phyloP scores from a whole-genome alignment of 2,797 vertebrate genomes.

The Protonibea diacanthus region DNA sequence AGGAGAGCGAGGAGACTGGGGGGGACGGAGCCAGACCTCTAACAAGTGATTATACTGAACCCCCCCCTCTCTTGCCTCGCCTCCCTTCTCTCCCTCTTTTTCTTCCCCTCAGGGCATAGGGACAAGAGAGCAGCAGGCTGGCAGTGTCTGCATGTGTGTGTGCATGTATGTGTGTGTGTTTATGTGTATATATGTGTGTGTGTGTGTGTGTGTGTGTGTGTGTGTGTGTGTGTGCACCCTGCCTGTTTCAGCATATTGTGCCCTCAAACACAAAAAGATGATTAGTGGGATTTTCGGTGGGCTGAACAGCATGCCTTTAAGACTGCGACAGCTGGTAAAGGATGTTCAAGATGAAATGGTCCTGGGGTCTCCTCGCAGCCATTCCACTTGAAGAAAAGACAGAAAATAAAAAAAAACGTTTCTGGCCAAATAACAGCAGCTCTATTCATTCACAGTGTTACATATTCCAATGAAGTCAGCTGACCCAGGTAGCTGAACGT shows the following conservation, averaged over 20 bases:
- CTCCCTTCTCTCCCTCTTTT: slow-evolving; percentile 42
- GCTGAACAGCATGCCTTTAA: slow-evolving; percentile 86
- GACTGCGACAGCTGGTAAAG: slow-evolving; percentile 86
- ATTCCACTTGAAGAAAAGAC: slow-evolving; percentile 79
- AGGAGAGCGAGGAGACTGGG: slow-evolving; percentile 49
- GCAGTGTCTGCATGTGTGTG: slow-evolving; percentile 71
- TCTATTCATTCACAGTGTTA: slow-evolving; percentile 37
- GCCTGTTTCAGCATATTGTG: slow-evolving; percentile 87
- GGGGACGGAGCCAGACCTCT: slow-evolving; percentile 79
- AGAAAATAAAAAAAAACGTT: slow-evolving; percentile 69
- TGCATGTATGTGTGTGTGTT: slow-evolving; percentile 42
- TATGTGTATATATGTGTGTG: slow-evolving; percentile 31
- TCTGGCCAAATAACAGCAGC: slow-evolving; percentile 44
- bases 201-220: slow-evolving; percentile 47
- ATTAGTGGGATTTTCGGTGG: slow-evolving; percentile 86
- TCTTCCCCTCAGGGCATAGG: slow-evolving; percentile 82
- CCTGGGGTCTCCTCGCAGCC: slow-evolving; percentile 81
- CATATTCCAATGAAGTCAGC: slow-evolving; percentile 65
- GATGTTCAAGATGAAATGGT: slow-evolving; percentile 83
- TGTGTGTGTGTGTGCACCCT: slow-evolving; percentile 73
- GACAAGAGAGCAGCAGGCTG: slow-evolving; percentile 83
- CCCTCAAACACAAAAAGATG: slow-evolving; percentile 88
- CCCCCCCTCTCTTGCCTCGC: slow-evolving; percentile 9
- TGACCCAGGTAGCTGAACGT: slow-evolving; percentile 48
- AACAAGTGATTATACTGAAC: slow-evolving; percentile 87